Evolutionary conservation across 2,888 invertebrate species (phyloP), one percentile per base, ranked within the genome.

Genomic region (Fragum whitleyi): DNA sequence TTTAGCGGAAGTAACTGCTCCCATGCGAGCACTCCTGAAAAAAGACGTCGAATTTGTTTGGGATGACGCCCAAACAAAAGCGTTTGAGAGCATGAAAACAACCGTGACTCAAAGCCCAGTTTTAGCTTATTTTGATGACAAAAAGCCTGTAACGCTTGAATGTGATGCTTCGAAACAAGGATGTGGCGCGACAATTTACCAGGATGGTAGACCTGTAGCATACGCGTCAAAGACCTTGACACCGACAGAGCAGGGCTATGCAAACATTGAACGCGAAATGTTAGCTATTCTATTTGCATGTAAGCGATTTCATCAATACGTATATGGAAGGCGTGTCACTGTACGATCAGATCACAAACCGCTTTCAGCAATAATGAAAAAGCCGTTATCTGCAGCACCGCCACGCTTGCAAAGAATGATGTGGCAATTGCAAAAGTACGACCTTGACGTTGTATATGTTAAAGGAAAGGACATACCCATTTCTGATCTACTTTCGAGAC

Each of bases 221-320:
- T 90, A 82, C 67, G 88, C 89, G 9, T 88, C 87, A 2, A 88
- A 87, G 81, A 69, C 85, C 5, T 68, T 90, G 7, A 87, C 86
- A 0, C 69, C 72, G 29, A 77, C 86, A n/a, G 88, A 90, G 75
- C 32, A 51, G 19, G 28, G 26, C n/a, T 90, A 90, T 65, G 87
- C 86, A 1, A 82, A 86, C 39, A 88, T 88, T 9, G 88, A 90
- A 67, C 75, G 85, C 36, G 88, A 89, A 74, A 68, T 84, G 70
- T 68, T 87, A 14, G 87, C 81, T 1, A 78, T 88, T 21, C 61
- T 89, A 0, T 86, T 79, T 75, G 88, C 87, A 19, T 76, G 81
- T 6, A 77, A 85, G 28, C 71, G 78, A n/a, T 21, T 91, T 89
- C 81, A 83, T 42, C 76, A 81, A 39, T 87, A 82, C 36, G 51